These are phyloP conservation scores for Spongilla lacustris DNA, from an alignment of 37 sponge, comb jelly and placozoan genomes.

Conservation along the genomic window DNA sequence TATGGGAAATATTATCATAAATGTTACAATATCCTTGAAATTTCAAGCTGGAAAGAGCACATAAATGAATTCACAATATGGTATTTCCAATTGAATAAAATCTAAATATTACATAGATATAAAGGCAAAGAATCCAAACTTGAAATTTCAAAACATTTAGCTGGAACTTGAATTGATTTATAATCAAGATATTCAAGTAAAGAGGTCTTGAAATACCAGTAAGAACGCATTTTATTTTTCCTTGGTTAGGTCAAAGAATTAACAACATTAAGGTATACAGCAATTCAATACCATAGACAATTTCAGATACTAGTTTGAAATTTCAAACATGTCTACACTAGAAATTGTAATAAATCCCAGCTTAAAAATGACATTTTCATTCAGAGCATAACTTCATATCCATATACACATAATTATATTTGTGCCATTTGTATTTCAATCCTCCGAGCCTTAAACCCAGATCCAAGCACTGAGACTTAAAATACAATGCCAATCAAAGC, in stretches of 20 bases:
- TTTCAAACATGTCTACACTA: neutral
- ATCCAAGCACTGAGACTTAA: too few relatives aligned
- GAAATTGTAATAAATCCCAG: neutral
- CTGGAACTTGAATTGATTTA: neutral
- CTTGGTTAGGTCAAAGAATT: neutral
- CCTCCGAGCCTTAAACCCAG: neutral
- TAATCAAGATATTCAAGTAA: neutral
- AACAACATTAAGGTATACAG: neutral
- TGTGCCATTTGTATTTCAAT: conserved; percentile 1
- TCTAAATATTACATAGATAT: too few relatives aligned
- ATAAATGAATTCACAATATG: too few relatives aligned
- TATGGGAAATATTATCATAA: too few relatives aligned
- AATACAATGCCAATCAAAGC: neutral
- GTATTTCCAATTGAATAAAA: too few relatives aligned
- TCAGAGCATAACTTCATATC: neutral
- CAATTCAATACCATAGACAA: neutral
- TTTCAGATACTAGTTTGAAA: neutral
- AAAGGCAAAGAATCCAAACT: neutral
- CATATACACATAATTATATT: neutral
- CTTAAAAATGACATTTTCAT: neutral
- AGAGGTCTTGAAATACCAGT: neutral
- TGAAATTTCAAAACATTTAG: neutral
- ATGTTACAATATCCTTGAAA: too few relatives aligned
- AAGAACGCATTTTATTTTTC: neutral
- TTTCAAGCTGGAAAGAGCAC: too few relatives aligned